phyloP scores from a whole-genome alignment of 2,888 invertebrate genomes.

The Hipparchia sbordonii region DNA sequence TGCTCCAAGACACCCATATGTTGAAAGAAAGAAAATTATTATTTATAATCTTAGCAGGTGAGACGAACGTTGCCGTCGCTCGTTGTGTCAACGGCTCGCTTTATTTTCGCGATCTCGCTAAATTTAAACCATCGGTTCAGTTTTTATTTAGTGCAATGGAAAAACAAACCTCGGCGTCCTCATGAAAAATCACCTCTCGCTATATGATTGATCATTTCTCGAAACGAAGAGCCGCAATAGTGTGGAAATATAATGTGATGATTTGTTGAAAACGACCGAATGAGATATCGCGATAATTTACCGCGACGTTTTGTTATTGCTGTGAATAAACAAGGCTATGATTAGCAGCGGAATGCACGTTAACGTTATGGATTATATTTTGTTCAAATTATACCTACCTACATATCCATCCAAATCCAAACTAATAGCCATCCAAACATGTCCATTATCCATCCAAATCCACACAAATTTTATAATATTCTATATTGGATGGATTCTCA shows the following conservation, averaged over 20 bases:
- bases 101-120: slow-evolving; percentile 60
- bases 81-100: slow-evolving; percentile 55
- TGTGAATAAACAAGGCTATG: slow-evolving; percentile 33
- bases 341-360: slow-evolving; percentile 27
- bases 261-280: slow-evolving; percentile 66
- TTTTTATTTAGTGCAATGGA: slow-evolving; percentile 68
- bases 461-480: no score
- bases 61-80: slow-evolving; percentile 62
- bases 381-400: background rate
- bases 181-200: slow-evolving; percentile 77
- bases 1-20: background rate
- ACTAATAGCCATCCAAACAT: no score
- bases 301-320: slow-evolving; percentile 40
- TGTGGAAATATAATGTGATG: slow-evolving; percentile 70
- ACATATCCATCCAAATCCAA: no score
- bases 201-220: slow-evolving; percentile 80
- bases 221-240: slow-evolving; percentile 59
- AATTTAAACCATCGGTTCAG: slow-evolving; percentile 59
- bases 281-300: slow-evolving; percentile 65
- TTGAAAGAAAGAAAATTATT: background rate
- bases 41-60: slow-evolving; percentile 51
- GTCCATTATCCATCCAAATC: no score
- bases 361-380: slow-evolving; percentile 12
- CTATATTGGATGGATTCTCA: no score
- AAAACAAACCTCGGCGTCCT: slow-evolving; percentile 70